These are phyloP conservation scores for Spodoptera exigua DNA, from an alignment of 2,888 invertebrate species.

Conservation along the genomic window DNA sequence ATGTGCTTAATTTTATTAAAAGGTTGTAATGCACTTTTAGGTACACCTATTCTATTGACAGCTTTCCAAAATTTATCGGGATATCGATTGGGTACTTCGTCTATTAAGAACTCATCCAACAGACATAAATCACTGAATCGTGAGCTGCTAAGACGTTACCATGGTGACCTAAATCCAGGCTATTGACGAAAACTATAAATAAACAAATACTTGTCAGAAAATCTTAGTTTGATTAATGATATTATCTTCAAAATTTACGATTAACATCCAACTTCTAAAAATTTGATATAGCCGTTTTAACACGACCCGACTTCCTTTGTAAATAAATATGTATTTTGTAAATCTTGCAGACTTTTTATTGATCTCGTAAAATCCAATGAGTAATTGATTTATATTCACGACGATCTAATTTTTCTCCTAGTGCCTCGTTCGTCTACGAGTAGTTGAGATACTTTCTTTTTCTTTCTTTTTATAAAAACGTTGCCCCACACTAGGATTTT, in stretches of 20 bases:
- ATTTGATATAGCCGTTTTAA: conserved; percentile 2
- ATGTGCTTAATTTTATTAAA: too few species aligned
- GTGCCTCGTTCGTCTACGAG: too few species aligned
- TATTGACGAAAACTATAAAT: conserved; percentile 15
- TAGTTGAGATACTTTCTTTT: too few species aligned
- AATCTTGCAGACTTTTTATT: conserved; percentile 7
- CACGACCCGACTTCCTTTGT: conserved; percentile 29
- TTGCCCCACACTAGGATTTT: too few species aligned
- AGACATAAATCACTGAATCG: conserved; percentile 5
- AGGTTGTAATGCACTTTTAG: too few species aligned
- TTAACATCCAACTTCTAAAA: conserved; percentile 10
- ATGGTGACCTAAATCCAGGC: conserved; percentile 24
- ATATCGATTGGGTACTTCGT: too few species aligned
- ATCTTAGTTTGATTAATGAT: conserved; percentile 18
- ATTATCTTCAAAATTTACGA: conserved; percentile 20
- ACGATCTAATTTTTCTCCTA: conserved; percentile 12
- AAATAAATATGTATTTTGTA: conserved; percentile 23
- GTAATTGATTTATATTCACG: conserved; percentile 17
- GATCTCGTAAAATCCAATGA: conserved; percentile 19
- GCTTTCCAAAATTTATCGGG: too few species aligned
- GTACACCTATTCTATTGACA: too few species aligned
- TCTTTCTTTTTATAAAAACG: too few species aligned
- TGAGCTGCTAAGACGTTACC: background rate
- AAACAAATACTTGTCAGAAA: conserved; percentile 20
- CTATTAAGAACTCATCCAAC: background rate